Conservation (phyloP, 2,113 vertebrate genomes). For the Megalops atlanticus region DNA sequence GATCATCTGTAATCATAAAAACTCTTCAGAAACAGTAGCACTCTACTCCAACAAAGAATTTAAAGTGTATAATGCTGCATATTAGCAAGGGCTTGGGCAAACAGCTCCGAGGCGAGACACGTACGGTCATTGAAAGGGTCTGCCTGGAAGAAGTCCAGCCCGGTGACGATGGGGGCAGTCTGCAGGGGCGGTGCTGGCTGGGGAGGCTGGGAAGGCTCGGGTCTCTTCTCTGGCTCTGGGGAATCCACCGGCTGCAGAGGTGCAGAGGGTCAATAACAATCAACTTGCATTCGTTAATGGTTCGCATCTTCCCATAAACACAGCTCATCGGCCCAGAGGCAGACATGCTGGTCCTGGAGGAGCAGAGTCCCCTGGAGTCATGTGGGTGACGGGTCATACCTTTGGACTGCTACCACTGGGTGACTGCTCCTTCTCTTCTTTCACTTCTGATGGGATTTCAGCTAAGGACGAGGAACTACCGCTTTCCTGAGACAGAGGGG, state of each 20-base stretch:
- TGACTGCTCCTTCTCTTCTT: constrained; percentile 47
- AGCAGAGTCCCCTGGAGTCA: too few species aligned
- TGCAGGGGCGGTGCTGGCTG: constrained; percentile 56
- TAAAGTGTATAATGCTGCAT: too few species aligned
- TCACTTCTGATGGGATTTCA: constrained; percentile 27
- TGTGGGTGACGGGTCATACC: constrained; percentile 30
- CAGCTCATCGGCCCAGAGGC: background rate
- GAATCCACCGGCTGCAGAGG: constrained; percentile 71
- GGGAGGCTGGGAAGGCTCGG: constrained; percentile 58
- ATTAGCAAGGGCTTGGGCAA: background rate
- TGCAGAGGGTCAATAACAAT: background rate
- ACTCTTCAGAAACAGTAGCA: background rate
- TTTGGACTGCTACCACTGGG: constrained; percentile 49
- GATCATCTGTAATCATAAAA: constrained; percentile 74
- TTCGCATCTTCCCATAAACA: background rate
- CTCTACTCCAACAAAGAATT: too few species aligned
- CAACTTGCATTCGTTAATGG: background rate
- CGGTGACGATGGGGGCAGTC: constrained; percentile 59
- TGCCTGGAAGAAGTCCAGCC: constrained; percentile 89
- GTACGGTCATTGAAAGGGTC: constrained; percentile 95
- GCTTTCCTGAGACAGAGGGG: constrained; percentile 55
- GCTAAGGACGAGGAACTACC: constrained; percentile 37
- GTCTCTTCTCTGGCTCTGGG: constrained; percentile 77
- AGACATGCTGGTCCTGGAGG: background rate
- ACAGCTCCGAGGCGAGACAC: constrained; percentile 46